Conservation (phyloP, 2,797 vertebrate genomes). For the Sebastes matsubarae region DNA sequence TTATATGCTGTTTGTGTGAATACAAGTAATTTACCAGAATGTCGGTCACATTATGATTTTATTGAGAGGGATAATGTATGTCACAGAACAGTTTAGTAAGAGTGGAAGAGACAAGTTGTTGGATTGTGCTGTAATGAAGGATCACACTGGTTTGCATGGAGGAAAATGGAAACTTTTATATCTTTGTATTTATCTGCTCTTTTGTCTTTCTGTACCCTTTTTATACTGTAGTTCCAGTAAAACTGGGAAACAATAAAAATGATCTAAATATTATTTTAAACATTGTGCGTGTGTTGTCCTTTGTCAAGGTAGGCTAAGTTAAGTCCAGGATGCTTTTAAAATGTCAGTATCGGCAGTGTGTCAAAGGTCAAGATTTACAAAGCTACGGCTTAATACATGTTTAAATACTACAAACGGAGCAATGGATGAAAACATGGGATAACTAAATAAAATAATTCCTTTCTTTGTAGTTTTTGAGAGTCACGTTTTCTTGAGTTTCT, state of each 20-base stretch:
- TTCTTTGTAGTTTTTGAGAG: not conserved
- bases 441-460: not conserved
- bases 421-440: not conserved
- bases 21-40: not conserved
- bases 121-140: constrained; percentile 4
- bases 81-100: constrained; percentile 19
- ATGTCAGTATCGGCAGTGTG: not conserved
- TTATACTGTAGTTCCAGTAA: constrained; percentile 42
- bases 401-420: not conserved
- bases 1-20: constrained; percentile 8
- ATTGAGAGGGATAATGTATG: constrained; percentile 18
- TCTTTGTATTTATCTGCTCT: constrained; percentile 26
- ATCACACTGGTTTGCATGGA: constrained; percentile 9
- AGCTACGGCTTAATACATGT: not conserved
- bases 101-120: constrained; percentile 14
- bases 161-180: constrained; percentile 26
- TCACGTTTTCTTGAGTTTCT: no score
- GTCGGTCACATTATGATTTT: not conserved
- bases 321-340: not conserved
- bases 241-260: constrained; percentile 57
- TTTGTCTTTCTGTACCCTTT: constrained; percentile 1
- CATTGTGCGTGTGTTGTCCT: not conserved
- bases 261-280: constrained; percentile 13
- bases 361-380: not conserved
- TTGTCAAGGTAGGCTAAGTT: not conserved